These are phyloP conservation scores for Caerostris darwini DNA, from an alignment of 1,140 invertebrate species.

Conservation along the genomic window DNA sequence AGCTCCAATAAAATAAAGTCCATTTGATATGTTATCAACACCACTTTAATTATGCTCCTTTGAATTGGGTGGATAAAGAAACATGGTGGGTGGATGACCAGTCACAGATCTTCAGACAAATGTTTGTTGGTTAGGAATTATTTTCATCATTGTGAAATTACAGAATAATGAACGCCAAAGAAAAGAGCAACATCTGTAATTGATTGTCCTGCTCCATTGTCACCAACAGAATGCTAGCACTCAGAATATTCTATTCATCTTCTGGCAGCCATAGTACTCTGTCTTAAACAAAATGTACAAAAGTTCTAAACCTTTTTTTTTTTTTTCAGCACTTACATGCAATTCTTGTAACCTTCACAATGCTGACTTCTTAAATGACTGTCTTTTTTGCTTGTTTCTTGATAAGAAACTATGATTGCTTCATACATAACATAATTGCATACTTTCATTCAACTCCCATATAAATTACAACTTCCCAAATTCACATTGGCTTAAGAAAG, in stretches of 20 bases:
- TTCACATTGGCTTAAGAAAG: not conserved
- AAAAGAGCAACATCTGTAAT: not conserved
- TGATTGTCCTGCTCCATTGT: not conserved
- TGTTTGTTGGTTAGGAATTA: not conserved
- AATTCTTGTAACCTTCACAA: not conserved
- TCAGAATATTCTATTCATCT: constrained; percentile 36
- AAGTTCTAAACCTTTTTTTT: not conserved
- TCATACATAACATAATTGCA: not conserved
- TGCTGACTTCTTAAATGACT: not conserved
- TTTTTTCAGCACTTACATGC: not conserved
- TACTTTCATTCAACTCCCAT: not conserved
- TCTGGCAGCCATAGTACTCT: not conserved
- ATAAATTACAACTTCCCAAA: not conserved
- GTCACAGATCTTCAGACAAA: not conserved
- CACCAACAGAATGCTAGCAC: not conserved
- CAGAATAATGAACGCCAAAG: not conserved
- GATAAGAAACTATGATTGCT: not conserved
- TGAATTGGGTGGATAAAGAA: not conserved
- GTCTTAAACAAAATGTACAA: not conserved
- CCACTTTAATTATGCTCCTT: constrained; percentile 4
- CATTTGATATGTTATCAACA: not conserved
- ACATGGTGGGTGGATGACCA: not conserved
- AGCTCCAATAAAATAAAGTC: constrained; percentile 11
- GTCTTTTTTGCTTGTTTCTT: not conserved
- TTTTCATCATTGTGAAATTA: constrained; percentile 23